phyloP scores from a whole-genome alignment of 1,140 invertebrate genomes.

The Frieseomelitta varia region DNA sequence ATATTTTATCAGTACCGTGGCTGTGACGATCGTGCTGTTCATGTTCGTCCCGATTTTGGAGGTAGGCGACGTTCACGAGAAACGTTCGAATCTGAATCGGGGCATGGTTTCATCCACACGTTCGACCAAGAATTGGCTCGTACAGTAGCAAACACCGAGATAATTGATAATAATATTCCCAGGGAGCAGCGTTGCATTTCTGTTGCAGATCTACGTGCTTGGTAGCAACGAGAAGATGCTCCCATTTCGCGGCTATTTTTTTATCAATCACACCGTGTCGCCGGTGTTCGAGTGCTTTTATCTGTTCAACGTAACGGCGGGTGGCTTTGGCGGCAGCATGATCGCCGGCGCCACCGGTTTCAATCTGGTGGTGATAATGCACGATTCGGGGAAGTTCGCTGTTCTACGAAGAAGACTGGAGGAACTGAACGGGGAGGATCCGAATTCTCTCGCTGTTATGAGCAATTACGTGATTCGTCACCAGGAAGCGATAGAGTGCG shows the following conservation, averaged over 20 bases:
- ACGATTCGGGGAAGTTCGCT: slow-evolving; percentile 70
- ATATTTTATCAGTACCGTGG: slow-evolving; percentile 65
- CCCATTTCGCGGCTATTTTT: slow-evolving; percentile 69
- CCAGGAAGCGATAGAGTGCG: slow-evolving; percentile 68
- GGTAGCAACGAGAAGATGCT: slow-evolving; percentile 43
- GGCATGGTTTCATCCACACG: too few relatives aligned
- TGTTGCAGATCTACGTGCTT: slow-evolving; percentile 22
- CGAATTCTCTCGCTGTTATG: slow-evolving; percentile 12
- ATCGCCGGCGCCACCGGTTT: slow-evolving; percentile 66
- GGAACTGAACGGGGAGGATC: slow-evolving; percentile 42
- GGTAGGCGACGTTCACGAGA: slow-evolving; percentile 28
- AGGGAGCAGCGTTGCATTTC: slow-evolving; percentile 10
- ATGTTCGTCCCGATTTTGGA: slow-evolving; percentile 61
- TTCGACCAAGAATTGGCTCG: not conserved
- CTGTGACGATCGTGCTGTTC: slow-evolving; percentile 41
- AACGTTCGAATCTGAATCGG: not conserved
- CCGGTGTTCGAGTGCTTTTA: slow-evolving; percentile 60
- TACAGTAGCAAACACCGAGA: not conserved
- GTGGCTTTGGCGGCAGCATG: slow-evolving; percentile 45
- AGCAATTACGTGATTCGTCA: slow-evolving; percentile 62
- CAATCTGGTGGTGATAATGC: slow-evolving; percentile 64
- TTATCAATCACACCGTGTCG: slow-evolving; percentile 57
- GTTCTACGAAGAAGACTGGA: slow-evolving; percentile 61
- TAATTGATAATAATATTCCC: too few relatives aligned
- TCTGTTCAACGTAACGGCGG: slow-evolving; percentile 46